Evolutionary conservation across 2,113 vertebrate species (phyloP), one percentile per base, ranked within the genome.

Genomic region (Leucoraja erinaceus): DNA sequence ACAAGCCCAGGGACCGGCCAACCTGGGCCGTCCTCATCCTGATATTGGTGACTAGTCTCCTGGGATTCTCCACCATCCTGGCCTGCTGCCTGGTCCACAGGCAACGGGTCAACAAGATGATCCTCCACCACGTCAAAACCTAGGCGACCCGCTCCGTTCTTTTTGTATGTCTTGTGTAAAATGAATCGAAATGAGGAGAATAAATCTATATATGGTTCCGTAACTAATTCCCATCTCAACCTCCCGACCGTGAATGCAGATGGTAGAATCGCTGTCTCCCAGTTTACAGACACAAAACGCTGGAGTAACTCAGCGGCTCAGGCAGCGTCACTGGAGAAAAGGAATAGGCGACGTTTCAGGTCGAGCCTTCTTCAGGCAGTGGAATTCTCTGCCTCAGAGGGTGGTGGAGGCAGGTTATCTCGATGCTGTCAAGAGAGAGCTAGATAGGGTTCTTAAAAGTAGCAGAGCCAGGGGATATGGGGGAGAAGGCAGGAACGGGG

Each of bases 91-190:
- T 78, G 93, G 38, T 61, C 9, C 75, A 59, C 5, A 66, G 76
- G 75, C 61, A 66, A 9, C 79, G 38, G 16, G 31, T 70, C 75
- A 61, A 78, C 10, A 22, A 12, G 14, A 56, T 93, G 12, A 70
- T 84, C 38, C 9, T 93, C 12, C 93, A 93, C 16, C 93, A 93
- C 68, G 76, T 93, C 22, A 93, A 81, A 66, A 76, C 79, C 76
- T 81, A 81, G 33, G 28, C 59, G 7, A 88, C 31, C 2, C 8
- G 18, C 9, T 28, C 63, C 2, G 5, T 31, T 18, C 12, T 61
- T 59, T 63, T 88, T 33, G 38, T 47, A 1, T 47, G 83, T 88
- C 59, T 4, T 84, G 54, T 84, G 54, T 84, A 84, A 47, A 81
- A 86, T 86, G 81, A 83, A 83, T 10, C 14, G 54, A 28, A 88